A percentile compares a stretch with the other conserved stretches of the same genome.
These are phyloP conservation scores for Punctoribates punctum DNA, from an alignment of 2,888 invertebrate species.

Conservation along the genomic window DNA sequence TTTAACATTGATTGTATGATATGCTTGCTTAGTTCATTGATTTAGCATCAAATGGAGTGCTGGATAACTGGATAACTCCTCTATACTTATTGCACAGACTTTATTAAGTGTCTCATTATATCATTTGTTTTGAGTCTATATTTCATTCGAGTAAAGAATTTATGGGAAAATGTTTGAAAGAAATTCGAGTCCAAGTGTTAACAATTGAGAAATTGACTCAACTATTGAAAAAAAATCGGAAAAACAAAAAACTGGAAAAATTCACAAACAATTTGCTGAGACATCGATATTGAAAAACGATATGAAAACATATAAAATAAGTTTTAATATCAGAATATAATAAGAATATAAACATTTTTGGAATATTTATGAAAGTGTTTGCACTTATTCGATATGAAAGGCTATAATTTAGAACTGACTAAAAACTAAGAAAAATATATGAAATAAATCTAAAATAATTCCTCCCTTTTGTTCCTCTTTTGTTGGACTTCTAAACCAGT, in stretches of 20 bases:
- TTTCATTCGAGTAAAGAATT: no score
- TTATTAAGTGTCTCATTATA: no score
- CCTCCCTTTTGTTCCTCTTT: constrained; percentile 6
- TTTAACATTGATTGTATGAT: no score
- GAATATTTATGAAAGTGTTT: neutral
- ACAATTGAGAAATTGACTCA: neutral
- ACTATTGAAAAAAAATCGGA: neutral
- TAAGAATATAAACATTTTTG: neutral
- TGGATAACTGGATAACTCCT: no score
- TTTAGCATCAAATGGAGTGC: no score
- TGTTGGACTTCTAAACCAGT: neutral
- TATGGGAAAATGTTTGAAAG: no score
- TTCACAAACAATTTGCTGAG: neutral
- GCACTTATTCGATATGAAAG: neutral
- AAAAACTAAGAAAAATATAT: neutral
- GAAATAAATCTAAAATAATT: neutral
- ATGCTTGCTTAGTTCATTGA: no score
- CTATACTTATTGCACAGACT: no score
- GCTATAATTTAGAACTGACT: neutral
- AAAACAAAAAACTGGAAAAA: neutral
- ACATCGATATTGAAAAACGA: constrained; percentile 10
- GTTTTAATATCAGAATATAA: neutral
- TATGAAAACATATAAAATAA: neutral
- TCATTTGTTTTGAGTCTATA: no score
- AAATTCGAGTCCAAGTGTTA: no score